Conservation (phyloP, 2,888 invertebrate species). For the Caenorhabditis sp. region DNA sequence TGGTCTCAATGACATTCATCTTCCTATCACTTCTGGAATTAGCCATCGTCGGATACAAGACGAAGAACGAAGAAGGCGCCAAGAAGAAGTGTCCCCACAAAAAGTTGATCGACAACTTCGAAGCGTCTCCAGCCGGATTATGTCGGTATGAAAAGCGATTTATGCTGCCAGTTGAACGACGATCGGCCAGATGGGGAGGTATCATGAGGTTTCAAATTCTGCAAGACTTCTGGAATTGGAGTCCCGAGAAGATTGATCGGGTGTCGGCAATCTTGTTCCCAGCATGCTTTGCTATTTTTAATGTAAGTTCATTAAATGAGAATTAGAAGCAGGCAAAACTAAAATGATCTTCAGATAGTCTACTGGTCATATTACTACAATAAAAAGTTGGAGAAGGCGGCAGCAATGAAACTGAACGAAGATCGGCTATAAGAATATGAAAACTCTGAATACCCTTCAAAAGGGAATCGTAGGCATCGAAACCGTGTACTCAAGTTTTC, state of each 20-base stretch:
- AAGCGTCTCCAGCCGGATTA: conserved; percentile 72
- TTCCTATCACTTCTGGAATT: conserved; percentile 82
- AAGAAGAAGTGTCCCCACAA: conserved; percentile 76
- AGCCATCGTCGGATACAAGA: conserved; percentile 82
- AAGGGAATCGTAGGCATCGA: conserved; percentile 47
- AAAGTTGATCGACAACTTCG: conserved; percentile 73
- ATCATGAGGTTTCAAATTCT: conserved; percentile 37
- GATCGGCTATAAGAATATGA: conserved; percentile 23
- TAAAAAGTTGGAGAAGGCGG: conserved; percentile 69
- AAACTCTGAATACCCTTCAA: conserved; percentile 14
- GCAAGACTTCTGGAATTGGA: conserved; percentile 69
- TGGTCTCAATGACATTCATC: conserved; percentile 82
- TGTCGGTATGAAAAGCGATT: conserved; percentile 75
- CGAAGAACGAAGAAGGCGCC: conserved; percentile 76
- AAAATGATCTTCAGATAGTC: conserved; percentile 76
- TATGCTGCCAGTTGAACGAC: conserved; percentile 75
- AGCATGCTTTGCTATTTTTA: conserved; percentile 82
- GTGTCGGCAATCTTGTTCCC: conserved; percentile 81
- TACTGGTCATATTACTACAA: conserved; percentile 82
- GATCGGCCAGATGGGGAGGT: conserved; percentile 53
- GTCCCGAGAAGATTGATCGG: conserved; percentile 80
- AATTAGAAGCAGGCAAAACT: no score
- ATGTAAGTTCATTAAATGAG: conserved; percentile 70
- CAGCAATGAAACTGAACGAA: conserved; percentile 66
- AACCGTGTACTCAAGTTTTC: conserved; percentile 41